Conservation (phyloP, 2,113 vertebrate genomes). For the Carollia perspicillata region DNA sequence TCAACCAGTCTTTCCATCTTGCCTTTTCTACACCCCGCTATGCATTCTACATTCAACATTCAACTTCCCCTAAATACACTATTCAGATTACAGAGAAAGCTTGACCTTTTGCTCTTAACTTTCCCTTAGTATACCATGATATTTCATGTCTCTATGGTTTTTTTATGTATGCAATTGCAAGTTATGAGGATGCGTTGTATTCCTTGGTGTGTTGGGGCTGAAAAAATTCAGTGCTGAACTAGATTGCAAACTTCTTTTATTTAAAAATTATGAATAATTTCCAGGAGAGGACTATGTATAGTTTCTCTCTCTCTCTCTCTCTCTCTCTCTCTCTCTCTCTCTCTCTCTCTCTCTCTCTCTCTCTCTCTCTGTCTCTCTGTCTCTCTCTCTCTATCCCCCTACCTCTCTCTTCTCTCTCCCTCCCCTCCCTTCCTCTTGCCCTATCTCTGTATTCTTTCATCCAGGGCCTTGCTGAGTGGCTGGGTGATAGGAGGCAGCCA, state of each 20-base stretch:
- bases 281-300: background rate
- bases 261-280: constrained; percentile 25
- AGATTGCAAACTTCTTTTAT: background rate
- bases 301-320: background rate
- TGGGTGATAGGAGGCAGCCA: background rate
- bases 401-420: background rate
- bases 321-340: background rate
- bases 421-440: background rate
- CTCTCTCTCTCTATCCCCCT: background rate
- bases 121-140: background rate
- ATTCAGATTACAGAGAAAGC: background rate
- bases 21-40: background rate
- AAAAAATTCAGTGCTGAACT: background rate
- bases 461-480: background rate
- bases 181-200: background rate
- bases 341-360: background rate
- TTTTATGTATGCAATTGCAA: background rate
- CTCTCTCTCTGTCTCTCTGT: background rate
- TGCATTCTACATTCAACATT: background rate
- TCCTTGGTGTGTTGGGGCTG: background rate
- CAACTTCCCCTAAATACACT: background rate
- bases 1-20: background rate
- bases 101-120: background rate
- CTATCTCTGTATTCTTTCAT: background rate
- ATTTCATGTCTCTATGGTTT: constrained; percentile 1